These are phyloP conservation scores for Nephrotoma flavescens DNA, from an alignment of 2,888 invertebrate species.

Conservation along the genomic window DNA sequence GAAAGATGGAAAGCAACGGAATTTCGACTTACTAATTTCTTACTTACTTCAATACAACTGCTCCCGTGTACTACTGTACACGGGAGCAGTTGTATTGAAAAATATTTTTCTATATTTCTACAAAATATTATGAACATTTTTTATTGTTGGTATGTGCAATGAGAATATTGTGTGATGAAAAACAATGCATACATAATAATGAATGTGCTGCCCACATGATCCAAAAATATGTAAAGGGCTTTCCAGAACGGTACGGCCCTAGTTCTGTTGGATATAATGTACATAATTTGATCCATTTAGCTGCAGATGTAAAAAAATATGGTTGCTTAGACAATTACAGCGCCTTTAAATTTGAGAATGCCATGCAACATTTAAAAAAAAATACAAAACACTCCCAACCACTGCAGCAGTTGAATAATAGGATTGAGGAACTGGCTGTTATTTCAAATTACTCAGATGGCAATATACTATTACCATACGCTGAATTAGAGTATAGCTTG, in stretches of 20 bases:
- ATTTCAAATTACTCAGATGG: not conserved
- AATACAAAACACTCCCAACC: not conserved
- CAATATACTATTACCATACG: not conserved
- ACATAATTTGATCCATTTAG: constrained; percentile 7
- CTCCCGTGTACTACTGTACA: not conserved
- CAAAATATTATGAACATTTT: not conserved
- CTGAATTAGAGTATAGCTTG: not conserved
- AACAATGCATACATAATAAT: not conserved
- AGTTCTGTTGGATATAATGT: constrained; percentile 1
- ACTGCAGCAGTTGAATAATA: not conserved
- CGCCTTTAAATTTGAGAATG: constrained; percentile 6
- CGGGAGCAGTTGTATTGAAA: not conserved
- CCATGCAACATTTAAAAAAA: not conserved
- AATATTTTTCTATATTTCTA: not conserved
- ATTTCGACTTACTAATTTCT: not conserved
- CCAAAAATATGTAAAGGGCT: not conserved
- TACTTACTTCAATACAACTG: too few species aligned
- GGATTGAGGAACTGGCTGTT: not conserved
- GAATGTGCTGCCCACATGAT: not conserved
- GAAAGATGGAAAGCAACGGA: not conserved
- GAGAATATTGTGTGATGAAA: not conserved
- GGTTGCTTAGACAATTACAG: constrained; percentile 1
- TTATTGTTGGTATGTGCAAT: not conserved
- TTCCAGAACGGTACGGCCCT: not conserved
- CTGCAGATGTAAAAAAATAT: constrained; percentile 3